Conservation (phyloP, 2,888 invertebrate genomes). For the Eurytoma californica region DNA sequence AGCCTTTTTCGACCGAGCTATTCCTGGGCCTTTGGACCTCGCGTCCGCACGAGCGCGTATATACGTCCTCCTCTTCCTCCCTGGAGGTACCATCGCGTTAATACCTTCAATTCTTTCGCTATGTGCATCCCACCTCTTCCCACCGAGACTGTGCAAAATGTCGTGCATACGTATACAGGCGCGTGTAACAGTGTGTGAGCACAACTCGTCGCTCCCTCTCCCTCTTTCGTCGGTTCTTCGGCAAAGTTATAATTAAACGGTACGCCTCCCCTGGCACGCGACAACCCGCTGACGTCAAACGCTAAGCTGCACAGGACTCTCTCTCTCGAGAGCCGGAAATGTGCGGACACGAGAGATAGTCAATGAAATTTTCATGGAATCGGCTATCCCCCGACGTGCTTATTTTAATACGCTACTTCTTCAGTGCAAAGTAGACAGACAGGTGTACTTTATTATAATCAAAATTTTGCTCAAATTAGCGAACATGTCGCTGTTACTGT, state of each 20-base stretch:
- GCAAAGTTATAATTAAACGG: constrained; percentile 67
- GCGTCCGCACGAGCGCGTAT: not conserved
- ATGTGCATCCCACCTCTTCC: constrained; percentile 11
- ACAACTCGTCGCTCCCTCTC: constrained; percentile 11
- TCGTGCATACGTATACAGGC: not conserved
- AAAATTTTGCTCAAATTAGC: too few relatives aligned
- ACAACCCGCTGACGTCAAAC: constrained; percentile 40
- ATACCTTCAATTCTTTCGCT: constrained; percentile 62
- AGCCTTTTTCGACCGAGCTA: constrained; percentile 50
- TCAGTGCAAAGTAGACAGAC: too few relatives aligned
- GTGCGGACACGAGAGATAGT: not conserved
- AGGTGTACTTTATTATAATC: too few relatives aligned
- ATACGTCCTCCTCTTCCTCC: constrained; percentile 18
- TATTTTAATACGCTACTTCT: too few relatives aligned
- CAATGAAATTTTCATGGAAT: constrained; percentile 9
- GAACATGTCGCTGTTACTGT: too few relatives aligned
- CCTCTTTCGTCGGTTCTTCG: constrained; percentile 60
- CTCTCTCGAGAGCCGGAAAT: not conserved
- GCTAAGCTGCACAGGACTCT: constrained; percentile 28
- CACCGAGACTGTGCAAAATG: not conserved
- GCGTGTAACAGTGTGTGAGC: not conserved
- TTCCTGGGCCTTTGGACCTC: constrained; percentile 18
- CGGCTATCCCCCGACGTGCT: not conserved
- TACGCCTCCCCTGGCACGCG: constrained; percentile 39
- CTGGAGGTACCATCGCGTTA: constrained; percentile 41